Conservation (phyloP, 2,888 invertebrate genomes). For the Hofmannophila pseudospretella region DNA sequence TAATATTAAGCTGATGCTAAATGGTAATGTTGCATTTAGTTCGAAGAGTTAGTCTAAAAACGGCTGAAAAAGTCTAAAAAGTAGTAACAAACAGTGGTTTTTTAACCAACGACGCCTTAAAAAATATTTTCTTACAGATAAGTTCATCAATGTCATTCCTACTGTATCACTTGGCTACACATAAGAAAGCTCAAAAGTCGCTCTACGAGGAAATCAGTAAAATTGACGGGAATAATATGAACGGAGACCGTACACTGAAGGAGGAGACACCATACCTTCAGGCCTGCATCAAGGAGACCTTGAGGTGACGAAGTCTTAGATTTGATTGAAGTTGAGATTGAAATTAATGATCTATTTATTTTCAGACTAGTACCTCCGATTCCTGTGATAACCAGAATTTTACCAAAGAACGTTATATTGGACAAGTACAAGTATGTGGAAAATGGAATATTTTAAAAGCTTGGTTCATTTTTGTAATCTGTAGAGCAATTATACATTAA, state of each 20-base stretch:
- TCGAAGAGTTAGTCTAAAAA: too few species aligned
- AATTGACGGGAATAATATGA: conserved; percentile 33
- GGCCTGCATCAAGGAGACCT: conserved; percentile 81
- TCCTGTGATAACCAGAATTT: conserved; percentile 78
- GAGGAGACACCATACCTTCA: conserved; percentile 73
- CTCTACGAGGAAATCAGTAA: conserved; percentile 79
- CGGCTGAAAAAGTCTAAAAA: too few species aligned
- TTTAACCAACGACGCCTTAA: too few species aligned
- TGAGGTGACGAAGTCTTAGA: conserved; percentile 58
- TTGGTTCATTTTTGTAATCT: too few species aligned
- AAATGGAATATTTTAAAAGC: too few species aligned
- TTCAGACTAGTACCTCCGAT: conserved; percentile 80
- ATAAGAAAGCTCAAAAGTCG: conserved; percentile 79
- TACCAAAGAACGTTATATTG: conserved; percentile 77
- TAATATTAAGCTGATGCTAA: too few species aligned
- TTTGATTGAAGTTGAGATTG: too few species aligned
- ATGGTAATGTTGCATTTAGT: too few species aligned
- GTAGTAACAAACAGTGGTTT: too few species aligned
- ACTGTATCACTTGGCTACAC: conserved; percentile 81
- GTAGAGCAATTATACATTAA: too few species aligned
- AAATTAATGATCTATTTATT: too few species aligned
- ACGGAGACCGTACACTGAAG: conserved; percentile 26
- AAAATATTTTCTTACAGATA: conserved; percentile 54
- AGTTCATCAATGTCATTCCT: conserved; percentile 80
- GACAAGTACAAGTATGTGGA: conserved; percentile 76